Evolutionary conservation across 23 tunicate genomes (phyloP), one percentile per base, ranked within the genome.

Genomic region (Botrylloides violaceus): DNA sequence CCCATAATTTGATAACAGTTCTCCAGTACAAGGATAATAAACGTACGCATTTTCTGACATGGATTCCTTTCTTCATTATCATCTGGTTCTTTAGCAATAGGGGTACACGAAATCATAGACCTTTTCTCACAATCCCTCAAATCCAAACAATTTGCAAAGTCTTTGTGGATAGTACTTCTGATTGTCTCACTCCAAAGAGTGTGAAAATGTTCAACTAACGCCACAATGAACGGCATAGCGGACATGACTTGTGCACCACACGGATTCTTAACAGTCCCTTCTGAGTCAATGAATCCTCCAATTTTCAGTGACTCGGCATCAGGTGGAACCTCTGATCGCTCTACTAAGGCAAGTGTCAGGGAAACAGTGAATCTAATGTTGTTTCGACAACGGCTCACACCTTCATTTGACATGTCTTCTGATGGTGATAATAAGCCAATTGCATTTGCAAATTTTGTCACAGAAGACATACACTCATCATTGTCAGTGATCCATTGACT

Each of bases 21-120:
- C 59, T 83, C 90, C 38, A 79, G 23, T 32, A 38, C 58, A 3
- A 68, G 20, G 15, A 47, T 21, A 15, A 90, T 48, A 74, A 90
- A 90, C 23, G 48, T 66, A 62, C 83, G 90, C 49, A 90, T 61
- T 59, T 53, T 58, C 47, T 83, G 74, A 84, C 92, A 90, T 20
- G 80, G 75, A 6, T 33, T 22, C 43, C 59, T 74, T 66, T 70
- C 82, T 4, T 70, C 82, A 4, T 47, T 61, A 32, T 66, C 61
- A 0, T 34, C 49, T 2, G 39, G 58, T 21, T 76, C 79, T 25
- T 72, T 18, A 4, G 75, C 57, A 21, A 20, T 34, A 18, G 36
- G 36, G 34, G 65, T 66, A 15, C 36, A 34, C 49, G 71, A 49
- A 65, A 82, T 64, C 66, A 82, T 35, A 56, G 66, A 2, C 30